Evolutionary conservation across 2,888 invertebrate species (phyloP).

Genomic region (Amphipoea oculea): DNA sequence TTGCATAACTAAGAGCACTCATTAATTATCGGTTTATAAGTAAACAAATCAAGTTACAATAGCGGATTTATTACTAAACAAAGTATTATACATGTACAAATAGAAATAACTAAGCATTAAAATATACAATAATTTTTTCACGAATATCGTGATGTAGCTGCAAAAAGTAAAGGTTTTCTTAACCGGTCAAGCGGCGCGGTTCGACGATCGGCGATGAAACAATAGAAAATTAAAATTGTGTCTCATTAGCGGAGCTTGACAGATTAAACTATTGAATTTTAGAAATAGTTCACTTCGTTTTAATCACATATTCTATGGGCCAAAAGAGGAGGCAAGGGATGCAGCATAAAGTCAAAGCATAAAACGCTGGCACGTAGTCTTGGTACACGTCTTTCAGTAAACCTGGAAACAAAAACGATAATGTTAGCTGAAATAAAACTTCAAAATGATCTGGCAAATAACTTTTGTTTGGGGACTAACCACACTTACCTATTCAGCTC

Average conservation of each 20-base stretch:
- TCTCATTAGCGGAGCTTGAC: too few relatives aligned
- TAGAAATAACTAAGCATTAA: slow-evolving; percentile 11
- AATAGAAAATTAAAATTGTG: too few relatives aligned
- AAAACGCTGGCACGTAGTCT: slow-evolving; percentile 84
- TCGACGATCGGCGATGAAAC: too few relatives aligned
- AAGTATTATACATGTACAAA: slow-evolving; percentile 14
- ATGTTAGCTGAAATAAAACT: not conserved
- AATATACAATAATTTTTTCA: slow-evolving; percentile 22
- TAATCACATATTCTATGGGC: slow-evolving; percentile 79
- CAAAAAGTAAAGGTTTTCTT: not conserved
- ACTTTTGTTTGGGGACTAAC: not conserved
- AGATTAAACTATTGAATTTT: not conserved
- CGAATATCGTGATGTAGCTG: not conserved
- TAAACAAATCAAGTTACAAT: slow-evolving; percentile 18
- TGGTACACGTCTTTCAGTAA: slow-evolving; percentile 80
- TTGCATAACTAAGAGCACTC: not conserved
- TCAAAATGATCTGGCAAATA: not conserved
- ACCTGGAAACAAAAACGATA: slow-evolving; percentile 72
- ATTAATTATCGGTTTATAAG: not conserved
- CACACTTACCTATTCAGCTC: too few relatives aligned
- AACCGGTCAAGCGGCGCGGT: too few relatives aligned
- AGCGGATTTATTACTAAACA: slow-evolving; percentile 37
- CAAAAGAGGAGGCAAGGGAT: slow-evolving; percentile 82
- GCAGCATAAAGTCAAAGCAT: slow-evolving; percentile 81
- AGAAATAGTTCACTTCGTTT: slow-evolving; percentile 46